Base-by-base conservation (phyloP, 2,113 vertebrate genomes). In the Pollachius pollachius region DNA sequence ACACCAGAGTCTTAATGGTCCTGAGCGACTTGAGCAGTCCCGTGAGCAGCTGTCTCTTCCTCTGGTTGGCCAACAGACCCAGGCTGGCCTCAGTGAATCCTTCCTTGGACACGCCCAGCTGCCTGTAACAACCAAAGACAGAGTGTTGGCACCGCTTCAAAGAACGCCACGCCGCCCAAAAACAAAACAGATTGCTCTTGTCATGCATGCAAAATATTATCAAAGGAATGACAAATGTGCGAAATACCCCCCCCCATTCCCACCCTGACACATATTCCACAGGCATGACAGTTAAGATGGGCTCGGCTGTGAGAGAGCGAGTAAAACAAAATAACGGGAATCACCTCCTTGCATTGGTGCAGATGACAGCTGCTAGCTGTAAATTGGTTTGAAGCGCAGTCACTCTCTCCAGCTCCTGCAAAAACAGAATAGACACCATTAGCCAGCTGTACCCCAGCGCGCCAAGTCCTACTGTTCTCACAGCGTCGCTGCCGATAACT, bases 1-100 rank as follows among this genome's bases (percentile, higher is more conserved):
- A 82, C 93, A 99, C 97, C 95, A 99, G 84, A 6, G 97, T 99
- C 91, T 99, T 99, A 89, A 99, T 99, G 82, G 97, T 99, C 89
- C 97, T 93, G 75, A 99, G 90, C 61, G 97, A 99, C 71, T 99
- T 98, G 0, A 99, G 91, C 74, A 99, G 89, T 59, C 96, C 95
- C 81, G 97, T 94, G 79, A 99, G 89, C 81, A 99, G 88, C 66
- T 98, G 97, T 15, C 97, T 89, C 72, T 96, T 95, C 85, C 94
- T 95, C 76, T 99, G 97, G 89, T 99, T 98, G 81, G 97, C 95
- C 80, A 99, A 85, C 1, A 99, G 94, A 21, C 96, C 96, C 84
- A 99, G 85, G 78, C 97, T 98, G 80, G 97, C 96, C 89, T 96
- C 94, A 3, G 97, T 99, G 85, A 99, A 99, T 70, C 95, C 97